Evolutionary conservation across 2,797 vertebrate species (phyloP), one percentile per base, ranked within the genome.

Genomic region (Setipinna tenuifilis): DNA sequence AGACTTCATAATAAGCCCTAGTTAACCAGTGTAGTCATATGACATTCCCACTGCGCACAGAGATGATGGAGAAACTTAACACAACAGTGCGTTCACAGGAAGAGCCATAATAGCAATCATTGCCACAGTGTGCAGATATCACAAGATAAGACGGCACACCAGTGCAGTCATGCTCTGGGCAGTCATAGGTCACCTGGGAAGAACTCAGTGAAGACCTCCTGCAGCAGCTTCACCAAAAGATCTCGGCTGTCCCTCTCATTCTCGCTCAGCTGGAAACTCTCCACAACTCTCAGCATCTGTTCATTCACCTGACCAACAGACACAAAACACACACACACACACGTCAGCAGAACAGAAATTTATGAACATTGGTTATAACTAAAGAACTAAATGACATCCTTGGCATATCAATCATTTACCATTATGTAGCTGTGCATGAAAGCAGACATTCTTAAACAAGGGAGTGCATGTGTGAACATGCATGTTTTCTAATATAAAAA

Each of bases 161-260:
- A 54, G 50, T 54, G 50, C 7, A 54, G 50, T 14, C 50, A 54
- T 14, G 50, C 50, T 54, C 7, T 54, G 50, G 86, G 23, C 16
- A 14, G 41, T 12, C 17, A 58, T 58, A 6, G 0, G 84, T 91
- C 75, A 98, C 98, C 97, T 85, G 98, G 97, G 87, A 98, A 97
- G 91, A 99, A 99, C 88, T 99, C 98, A 0, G 95, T 91, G 86
- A 98, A 97, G 82, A 98, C 95, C 90, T 98, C 97, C 86, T 97
- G 96, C 88, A 99, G 93, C 44, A 99, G 95, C 2, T 97, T 90
- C 81, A 98, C 93, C 58, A 98, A 91, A 11, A 99, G 93, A 14
- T 91, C 88, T 80, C 98, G 89, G 12, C 95, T 91, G 35, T 95
- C 96, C 82, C 93, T 95, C 86, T 98, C 97, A 0, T 93, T 95